Evolutionary conservation across 2,888 invertebrate species (phyloP).

Genomic region (Brenthis hecate): DNA sequence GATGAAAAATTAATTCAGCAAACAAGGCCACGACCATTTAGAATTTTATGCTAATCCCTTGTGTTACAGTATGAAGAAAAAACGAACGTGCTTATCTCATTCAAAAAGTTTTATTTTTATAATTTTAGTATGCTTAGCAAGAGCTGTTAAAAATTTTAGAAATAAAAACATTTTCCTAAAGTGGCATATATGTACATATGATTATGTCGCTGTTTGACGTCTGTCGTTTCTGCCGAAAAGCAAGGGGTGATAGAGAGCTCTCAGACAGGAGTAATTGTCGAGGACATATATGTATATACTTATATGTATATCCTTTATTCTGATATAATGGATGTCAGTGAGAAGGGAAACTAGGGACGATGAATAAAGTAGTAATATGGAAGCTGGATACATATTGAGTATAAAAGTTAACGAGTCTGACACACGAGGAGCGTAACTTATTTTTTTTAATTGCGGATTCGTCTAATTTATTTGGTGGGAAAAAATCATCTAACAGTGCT

Average conservation of each 20-base stretch:
- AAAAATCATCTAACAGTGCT: no score
- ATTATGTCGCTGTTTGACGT: slow-evolving; percentile 24
- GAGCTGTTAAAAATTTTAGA: background rate
- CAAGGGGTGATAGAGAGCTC: slow-evolving; percentile 27
- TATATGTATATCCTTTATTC: slow-evolving; percentile 22
- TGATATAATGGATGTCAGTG: slow-evolving; percentile 26
- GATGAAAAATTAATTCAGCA: no score
- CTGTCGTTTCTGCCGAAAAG: slow-evolving; percentile 29
- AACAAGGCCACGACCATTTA: no score
- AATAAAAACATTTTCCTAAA: slow-evolving; percentile 6
- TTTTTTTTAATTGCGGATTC: slow-evolving; percentile 3
- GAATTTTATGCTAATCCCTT: no score
- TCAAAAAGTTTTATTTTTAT: no score
- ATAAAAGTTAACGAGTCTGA: slow-evolving; percentile 6
- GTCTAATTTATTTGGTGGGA: no score
- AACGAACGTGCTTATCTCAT: no score
- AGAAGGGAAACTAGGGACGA: slow-evolving; percentile 21
- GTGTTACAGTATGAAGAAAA: no score
- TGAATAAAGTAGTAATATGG: slow-evolving; percentile 12
- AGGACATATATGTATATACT: slow-evolving; percentile 14
- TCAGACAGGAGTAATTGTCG: slow-evolving; percentile 29
- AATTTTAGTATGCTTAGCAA: background rate
- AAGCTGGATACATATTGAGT: slow-evolving; percentile 7
- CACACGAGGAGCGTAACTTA: background rate
- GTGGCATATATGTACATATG: background rate